Evolutionary conservation across 2,113 vertebrate genomes (phyloP), one percentile per base, ranked within the genome.

Genomic region (Pungitius pungitius): DNA sequence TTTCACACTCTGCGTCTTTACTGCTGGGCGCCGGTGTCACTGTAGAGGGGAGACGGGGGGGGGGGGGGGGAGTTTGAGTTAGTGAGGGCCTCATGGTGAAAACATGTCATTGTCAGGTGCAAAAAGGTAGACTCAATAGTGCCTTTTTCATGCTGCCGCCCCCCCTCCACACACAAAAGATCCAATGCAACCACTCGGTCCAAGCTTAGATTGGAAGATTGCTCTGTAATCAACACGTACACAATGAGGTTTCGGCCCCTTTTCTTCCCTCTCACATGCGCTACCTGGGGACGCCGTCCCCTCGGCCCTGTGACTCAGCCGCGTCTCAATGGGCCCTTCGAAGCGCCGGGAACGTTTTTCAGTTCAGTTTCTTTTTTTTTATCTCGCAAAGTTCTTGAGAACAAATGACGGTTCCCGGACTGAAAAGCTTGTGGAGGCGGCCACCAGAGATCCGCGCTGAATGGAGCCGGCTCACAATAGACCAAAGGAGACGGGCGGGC

Each of bases 141-240:
- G 68, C 64, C 78, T 81, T 75, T 81, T 63, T 67, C 71, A 3
- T 35, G 6, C 33, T 35, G 33, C 4, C 14, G 58, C 61, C 42
- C 27, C 58, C 35, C 17, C 26, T 8, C 42, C 17, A 75, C 39
- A 69, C 75, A 93, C 80, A 88, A 92, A 90, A 73, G 82, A 84
- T 69, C 77, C 56, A 69, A 90, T 88, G 82, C 51, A 56, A 86
- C 71, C 75, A 82, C 86, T 83, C 64, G 17, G 55, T 52, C 83
- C 57, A 62, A 87, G 77, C 57, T 85, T 88, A 93, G 92, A 92
- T 90, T 84, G 84, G 88, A 87, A 90, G 91, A 92, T 88, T 91
- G 90, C 85, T 82, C 81, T 87, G 86, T 88, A 91, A 90, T 92
- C 91, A 89, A 90, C 83, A 88, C 81, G 66, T 88, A 78, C 61